Evolutionary conservation across 1,140 invertebrate genomes (phyloP), one percentile per base, ranked within the genome.

Genomic region (Stenopsyche tienmushanensis): DNA sequence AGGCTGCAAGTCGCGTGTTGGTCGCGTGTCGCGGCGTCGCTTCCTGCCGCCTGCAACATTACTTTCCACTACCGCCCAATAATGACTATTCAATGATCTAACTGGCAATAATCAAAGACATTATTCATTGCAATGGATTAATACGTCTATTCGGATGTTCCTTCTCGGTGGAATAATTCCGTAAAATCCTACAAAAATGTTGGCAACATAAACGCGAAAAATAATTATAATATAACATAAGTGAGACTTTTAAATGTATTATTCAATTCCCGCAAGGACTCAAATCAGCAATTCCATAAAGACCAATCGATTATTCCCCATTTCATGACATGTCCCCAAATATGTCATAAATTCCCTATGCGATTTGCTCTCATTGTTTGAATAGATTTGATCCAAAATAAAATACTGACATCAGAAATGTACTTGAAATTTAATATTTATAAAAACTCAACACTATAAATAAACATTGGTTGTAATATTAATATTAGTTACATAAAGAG

Each of bases 261-360:
- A n/a, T n/a, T n/a, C n/a, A n/a, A n/a, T n/a, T n/a, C 24, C 53
- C 29, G 10, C 15, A 13, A 24, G 53, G 10, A 20, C 10, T 13
- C 1, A 15, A 39, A 58, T 58, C 55, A 42, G 1, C 39, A 21
- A 58, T 58, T 44, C 55, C 55, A 20, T 21, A 44, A 44, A 45
- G 55, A 45, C 55, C 55, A 20, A 58, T 58, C 55, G 55, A 58
- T 58, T 58, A 58, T 58, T 58, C 55, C 55, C 55, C 44, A 39
- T 58, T 17, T 3, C 20, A 17, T 21, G 50, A 29, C 53, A 41
- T 1, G 17, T 42, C 18, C 29, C 55, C 41, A 45, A n/a, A 58
- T 58, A 29, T 58, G 25, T 25, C 39, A 1, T 18, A 20, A 24
- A 23, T 23, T 13, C 20, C 13, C 49, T 2, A 26, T n/a, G 25